Percentiles rank a stretch among this genome's conserved stretches.
Evolutionary conservation across 2,888 invertebrate species (phyloP).

Genomic region (Branchipolynoe longqiensis): DNA sequence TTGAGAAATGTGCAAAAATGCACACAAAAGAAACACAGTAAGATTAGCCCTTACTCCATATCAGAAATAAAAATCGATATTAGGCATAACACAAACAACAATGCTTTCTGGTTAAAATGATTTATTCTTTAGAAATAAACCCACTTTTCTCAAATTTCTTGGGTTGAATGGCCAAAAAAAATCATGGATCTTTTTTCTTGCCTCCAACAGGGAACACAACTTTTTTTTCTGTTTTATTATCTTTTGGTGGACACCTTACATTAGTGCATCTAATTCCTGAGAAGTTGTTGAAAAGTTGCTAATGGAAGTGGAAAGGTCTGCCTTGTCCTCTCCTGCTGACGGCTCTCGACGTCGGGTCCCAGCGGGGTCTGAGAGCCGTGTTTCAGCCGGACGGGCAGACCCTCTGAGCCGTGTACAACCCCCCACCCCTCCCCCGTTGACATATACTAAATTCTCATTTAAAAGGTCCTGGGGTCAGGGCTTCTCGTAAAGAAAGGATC

Average conservation of each 20-base stretch:
- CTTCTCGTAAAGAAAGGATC: slow-evolving; percentile 51
- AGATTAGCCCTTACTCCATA: too few species aligned
- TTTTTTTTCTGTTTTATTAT: neutral
- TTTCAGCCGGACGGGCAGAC: slow-evolving; percentile 9
- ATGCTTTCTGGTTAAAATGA: too few species aligned
- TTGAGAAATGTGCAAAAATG: too few species aligned
- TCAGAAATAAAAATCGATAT: too few species aligned
- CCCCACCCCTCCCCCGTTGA: slow-evolving; percentile 28
- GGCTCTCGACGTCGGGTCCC: slow-evolving; percentile 8
- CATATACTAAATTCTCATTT: slow-evolving; percentile 56
- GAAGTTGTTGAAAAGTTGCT: slow-evolving; percentile 27
- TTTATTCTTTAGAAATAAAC: neutral
- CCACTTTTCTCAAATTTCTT: neutral
- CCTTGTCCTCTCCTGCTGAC: neutral
- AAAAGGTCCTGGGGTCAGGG: slow-evolving; percentile 50
- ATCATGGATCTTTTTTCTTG: too few species aligned
- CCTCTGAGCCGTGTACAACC: neutral
- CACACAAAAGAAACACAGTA: too few species aligned
- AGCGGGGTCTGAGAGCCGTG: slow-evolving; percentile 1
- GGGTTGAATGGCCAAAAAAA: too few species aligned
- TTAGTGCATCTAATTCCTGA: neutral
- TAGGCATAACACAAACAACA: too few species aligned
- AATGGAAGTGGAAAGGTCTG: neutral
- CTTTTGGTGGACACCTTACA: neutral
- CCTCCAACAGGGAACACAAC: neutral